phyloP scores from a whole-genome alignment of 2,797 vertebrate genomes.

The Alosa sapidissima region DNA sequence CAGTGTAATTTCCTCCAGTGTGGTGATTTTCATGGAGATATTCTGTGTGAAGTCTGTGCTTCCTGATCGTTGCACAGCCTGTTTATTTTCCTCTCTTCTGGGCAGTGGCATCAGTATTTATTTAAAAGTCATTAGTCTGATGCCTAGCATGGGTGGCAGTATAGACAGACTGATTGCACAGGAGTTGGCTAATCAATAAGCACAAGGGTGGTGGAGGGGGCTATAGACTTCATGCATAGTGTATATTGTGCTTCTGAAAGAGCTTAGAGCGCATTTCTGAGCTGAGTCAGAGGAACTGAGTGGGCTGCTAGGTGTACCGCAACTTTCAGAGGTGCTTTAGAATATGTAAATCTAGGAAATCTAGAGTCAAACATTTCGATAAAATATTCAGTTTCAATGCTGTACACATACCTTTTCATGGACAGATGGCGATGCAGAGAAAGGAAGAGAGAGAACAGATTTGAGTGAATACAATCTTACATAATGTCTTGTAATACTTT shows the following conservation, averaged over 20 bases:
- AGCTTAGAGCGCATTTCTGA: not conserved
- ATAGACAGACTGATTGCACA: conserved; percentile 53
- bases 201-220: conserved; percentile 36
- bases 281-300: not conserved
- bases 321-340: not conserved
- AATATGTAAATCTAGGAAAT: not conserved
- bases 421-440: not conserved
- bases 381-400: not conserved
- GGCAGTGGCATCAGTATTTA: conserved; percentile 56
- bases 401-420: not conserved
- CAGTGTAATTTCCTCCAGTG: not conserved
- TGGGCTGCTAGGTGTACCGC: not conserved
- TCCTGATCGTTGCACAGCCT: conserved; percentile 28
- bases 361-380: not conserved
- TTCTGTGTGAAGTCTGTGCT: not conserved
- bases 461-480: not conserved
- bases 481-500: not conserved
- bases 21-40: not conserved
- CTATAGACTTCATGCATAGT: conserved; percentile 1
- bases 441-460: not conserved
- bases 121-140: conserved; percentile 59
- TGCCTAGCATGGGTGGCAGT: conserved; percentile 45
- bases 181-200: conserved; percentile 58
- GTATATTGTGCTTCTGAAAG: not conserved
- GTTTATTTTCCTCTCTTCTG: conserved; percentile 51